These are phyloP conservation scores for Zosterops borbonicus DNA, from an alignment of 2,113 vertebrate genomes.

Conservation along the genomic window DNA sequence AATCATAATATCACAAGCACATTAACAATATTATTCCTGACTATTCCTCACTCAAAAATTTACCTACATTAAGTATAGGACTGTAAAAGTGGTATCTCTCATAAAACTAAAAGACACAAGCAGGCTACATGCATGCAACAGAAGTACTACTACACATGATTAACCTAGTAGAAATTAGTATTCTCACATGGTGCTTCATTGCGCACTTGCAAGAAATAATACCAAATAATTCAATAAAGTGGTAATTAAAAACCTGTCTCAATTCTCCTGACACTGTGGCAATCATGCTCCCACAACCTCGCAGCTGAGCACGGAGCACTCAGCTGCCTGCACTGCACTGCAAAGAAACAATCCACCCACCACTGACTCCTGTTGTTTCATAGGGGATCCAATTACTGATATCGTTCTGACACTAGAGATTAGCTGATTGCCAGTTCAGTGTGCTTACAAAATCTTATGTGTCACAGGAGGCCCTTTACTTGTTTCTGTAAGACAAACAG, in stretches of 20 bases:
- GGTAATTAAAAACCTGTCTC: conserved; percentile 68
- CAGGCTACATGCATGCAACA: not conserved
- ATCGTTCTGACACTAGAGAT: conserved; percentile 59
- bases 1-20: not conserved
- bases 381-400: conserved; percentile 68
- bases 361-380: conserved; percentile 59
- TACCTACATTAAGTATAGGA: not conserved
- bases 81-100: not conserved
- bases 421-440: conserved; percentile 67
- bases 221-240: conserved; percentile 70
- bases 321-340: conserved; percentile 29
- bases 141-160: conserved; percentile 18
- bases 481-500: conserved; percentile 65
- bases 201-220: conserved; percentile 56
- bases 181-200: conserved; percentile 50
- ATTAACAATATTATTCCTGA: not conserved
- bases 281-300: conserved; percentile 53
- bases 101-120: not conserved
- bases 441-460: conserved; percentile 68
- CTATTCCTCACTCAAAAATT: not conserved
- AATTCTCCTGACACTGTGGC: conserved; percentile 53
- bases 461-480: conserved; percentile 67
- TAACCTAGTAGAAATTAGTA: conserved; percentile 58
- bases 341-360: conserved; percentile 49
- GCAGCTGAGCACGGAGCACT: conserved; percentile 46